Percentiles rank a stretch among this genome's conserved stretches.
Conservation (phyloP, 2,113 vertebrate genomes). For the Machaerirhynchus nigripectus region DNA sequence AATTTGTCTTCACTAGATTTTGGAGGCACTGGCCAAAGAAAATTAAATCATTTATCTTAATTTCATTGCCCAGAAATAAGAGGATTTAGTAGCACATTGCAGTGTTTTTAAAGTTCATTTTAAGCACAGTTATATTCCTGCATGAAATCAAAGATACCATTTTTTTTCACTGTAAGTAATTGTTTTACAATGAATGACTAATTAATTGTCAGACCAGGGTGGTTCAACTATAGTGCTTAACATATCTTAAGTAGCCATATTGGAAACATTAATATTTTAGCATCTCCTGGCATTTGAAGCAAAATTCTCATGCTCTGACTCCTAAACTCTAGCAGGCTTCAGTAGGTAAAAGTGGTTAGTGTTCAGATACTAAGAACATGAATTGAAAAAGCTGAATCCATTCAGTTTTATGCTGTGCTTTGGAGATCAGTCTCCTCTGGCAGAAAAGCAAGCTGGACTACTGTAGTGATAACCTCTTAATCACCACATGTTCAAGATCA, state of each 20-base stretch:
- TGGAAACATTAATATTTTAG: not conserved
- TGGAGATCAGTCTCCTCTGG: not conserved
- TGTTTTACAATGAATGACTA: not conserved
- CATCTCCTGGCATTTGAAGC: not conserved
- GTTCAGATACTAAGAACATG: not conserved
- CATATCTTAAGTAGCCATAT: not conserved
- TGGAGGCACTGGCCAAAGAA: not conserved
- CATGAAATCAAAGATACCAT: not conserved
- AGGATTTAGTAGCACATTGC: not conserved
- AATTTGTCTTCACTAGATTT: not conserved
- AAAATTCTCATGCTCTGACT: not conserved
- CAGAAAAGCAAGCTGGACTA: not conserved
- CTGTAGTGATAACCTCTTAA: not conserved
- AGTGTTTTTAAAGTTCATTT: not conserved
- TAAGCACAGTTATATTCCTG: not conserved
- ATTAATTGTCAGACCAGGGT: not conserved
- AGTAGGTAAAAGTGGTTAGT: not conserved
- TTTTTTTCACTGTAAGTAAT: not conserved
- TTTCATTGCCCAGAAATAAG: not conserved
- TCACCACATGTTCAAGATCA: not conserved
- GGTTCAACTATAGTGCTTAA: not conserved
- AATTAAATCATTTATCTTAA: not conserved
- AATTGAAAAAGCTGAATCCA: not conserved
- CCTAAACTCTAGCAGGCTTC: not conserved
- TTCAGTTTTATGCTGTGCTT: not conserved